A percentile compares a stretch with the other conserved stretches of the same genome.
Conservation (phyloP, 2,113 vertebrate species). For the Rhinopomastus cyanomelas region DNA sequence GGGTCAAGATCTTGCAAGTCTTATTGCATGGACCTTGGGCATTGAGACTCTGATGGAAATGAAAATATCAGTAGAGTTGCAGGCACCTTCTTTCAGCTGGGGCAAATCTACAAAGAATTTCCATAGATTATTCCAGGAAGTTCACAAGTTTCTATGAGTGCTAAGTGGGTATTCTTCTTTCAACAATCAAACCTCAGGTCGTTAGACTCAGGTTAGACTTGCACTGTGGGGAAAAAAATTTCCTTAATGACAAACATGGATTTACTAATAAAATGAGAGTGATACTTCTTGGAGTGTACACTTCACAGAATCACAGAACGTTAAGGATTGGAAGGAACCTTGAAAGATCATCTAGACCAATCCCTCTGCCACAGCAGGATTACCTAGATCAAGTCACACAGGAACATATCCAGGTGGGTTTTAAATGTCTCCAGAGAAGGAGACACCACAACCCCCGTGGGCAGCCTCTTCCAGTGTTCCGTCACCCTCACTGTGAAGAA, state of each 20-base stretch:
- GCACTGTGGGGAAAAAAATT: neutral
- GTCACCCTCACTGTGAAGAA: too few relatives aligned
- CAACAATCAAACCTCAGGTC: neutral
- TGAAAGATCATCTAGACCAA: too few relatives aligned
- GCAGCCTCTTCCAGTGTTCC: too few relatives aligned
- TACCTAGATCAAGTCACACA: too few relatives aligned
- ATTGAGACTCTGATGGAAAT: neutral
- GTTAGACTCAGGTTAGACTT: neutral
- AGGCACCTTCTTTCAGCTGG: neutral
- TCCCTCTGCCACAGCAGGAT: too few relatives aligned
- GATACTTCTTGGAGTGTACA: neutral
- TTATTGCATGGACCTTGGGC: neutral
- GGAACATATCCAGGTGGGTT: too few relatives aligned
- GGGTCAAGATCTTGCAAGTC: neutral
- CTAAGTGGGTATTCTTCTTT: neutral
- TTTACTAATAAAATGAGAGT: neutral
- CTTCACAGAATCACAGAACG: too few relatives aligned
- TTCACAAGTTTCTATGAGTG: neutral
- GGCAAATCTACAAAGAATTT: neutral
- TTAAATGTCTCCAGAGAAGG: too few relatives aligned
- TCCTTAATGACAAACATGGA: neutral
- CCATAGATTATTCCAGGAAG: neutral
- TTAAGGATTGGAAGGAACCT: too few relatives aligned
- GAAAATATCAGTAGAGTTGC: neutral
- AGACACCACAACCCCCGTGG: too few relatives aligned